Evolutionary conservation across 2,113 vertebrate genomes (phyloP).

Genomic region (Prinia subflava): DNA sequence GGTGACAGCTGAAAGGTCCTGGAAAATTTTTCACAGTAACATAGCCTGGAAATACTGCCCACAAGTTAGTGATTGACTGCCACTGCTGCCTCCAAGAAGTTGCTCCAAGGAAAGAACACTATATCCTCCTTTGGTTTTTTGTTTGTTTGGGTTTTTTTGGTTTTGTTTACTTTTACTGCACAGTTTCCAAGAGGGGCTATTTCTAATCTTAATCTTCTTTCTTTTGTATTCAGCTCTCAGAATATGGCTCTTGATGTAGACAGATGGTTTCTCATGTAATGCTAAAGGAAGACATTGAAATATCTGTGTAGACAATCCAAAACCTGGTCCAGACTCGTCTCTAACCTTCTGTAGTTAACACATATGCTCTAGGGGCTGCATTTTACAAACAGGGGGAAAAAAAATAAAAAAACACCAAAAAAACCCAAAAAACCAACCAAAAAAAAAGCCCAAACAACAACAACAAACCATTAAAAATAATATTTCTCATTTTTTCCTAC

Average conservation of each 20-base stretch:
- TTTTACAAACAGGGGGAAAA: not conserved
- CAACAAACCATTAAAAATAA: not conserved
- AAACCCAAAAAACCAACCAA: too few relatives aligned
- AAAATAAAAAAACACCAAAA: not conserved
- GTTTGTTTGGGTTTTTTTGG: too few relatives aligned
- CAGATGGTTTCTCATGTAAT: not conserved
- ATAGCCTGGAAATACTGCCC: not conserved
- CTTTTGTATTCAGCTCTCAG: not conserved
- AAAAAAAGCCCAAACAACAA: too few relatives aligned
- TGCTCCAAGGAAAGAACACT: not conserved
- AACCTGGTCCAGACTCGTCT: not conserved
- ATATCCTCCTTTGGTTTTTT: rapidly evolving
- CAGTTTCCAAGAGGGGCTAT: not conserved
- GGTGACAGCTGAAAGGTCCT: not conserved
- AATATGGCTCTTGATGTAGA: not conserved
- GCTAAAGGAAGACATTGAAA: not conserved
- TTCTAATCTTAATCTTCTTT: not conserved
- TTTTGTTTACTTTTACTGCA: not conserved
- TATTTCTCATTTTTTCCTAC: not conserved
- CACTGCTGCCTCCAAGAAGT: not conserved
- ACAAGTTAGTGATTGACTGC: not conserved
- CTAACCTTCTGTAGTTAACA: not conserved
- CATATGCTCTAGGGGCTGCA: not conserved
- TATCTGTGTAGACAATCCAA: not conserved
- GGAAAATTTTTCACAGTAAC: not conserved